Evolutionary conservation across 2,797 vertebrate genomes (phyloP), one percentile per base, ranked within the genome.

Genomic region (Alfaro cultratus): DNA sequence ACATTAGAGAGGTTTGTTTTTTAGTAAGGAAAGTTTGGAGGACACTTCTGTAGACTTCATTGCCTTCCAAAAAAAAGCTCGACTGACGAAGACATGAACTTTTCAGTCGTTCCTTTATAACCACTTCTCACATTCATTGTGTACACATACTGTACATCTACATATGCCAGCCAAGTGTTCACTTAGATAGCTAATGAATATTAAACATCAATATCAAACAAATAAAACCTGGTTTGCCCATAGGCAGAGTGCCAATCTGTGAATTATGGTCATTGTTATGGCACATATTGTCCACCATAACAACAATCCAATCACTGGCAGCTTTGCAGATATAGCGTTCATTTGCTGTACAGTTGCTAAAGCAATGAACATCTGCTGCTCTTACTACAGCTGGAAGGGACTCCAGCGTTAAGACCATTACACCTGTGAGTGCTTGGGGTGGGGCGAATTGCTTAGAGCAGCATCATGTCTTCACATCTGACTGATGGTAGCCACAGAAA

Each of bases 81-180:
- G 5, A 29, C 57, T 87, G 83, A 88, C 78, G 67, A 68, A 76
- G 26, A 76, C 80, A 84, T 60, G 9, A 76, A 62, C 26, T 11
- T 36, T 8, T 34, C 18, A 16, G 84, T 81, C 73, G 81, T 77
- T 82, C 47, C 34, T 76, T 23, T 36, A 77, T 13, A 85, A 51
- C 36, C 64, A 67, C 47, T 70, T 60, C 68, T 80, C 47, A 55
- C 26, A 80, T 53, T 57, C 5, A 1, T 43, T 2, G 11, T 46
- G 16, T 36, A 76, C 23, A 31, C 74, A 79, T 36, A 57, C 12
- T 43, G 68, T 71, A 3, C 26, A 64, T 73, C 39, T 51, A 26
- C 71, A 83, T 73, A 87, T 75, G 80, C 68, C 46, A 36, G 79
- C 71, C 76, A 84, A 81, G n/a, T 80, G 74, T 75, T 87, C 73